phyloP scores from a whole-genome alignment of 2,888 invertebrate genomes.

The Diarsia rubi region DNA sequence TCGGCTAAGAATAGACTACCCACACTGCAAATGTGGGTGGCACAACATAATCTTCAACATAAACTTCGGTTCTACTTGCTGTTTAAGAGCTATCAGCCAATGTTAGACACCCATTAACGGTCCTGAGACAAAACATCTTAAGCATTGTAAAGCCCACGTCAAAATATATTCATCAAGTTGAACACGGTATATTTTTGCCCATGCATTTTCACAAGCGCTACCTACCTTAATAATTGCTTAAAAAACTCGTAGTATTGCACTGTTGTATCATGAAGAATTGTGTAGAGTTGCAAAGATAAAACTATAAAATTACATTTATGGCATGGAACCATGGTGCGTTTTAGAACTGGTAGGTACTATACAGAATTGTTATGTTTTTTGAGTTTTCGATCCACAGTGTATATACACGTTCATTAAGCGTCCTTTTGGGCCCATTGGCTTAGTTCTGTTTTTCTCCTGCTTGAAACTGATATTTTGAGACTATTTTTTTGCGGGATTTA shows the following conservation, averaged over 20 bases:
- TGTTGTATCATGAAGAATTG: too few relatives aligned
- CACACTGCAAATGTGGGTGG: constrained; percentile 21
- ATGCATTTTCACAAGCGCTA: not conserved
- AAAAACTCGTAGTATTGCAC: not conserved
- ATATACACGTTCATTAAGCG: too few relatives aligned
- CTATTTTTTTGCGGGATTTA: too few relatives aligned
- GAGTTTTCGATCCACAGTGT: too few relatives aligned
- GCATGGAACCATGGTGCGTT: too few relatives aligned
- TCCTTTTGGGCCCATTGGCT: too few relatives aligned
- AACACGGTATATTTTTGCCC: not conserved
- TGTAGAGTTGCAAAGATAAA: too few relatives aligned
- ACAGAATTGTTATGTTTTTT: too few relatives aligned
- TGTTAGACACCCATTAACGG: not conserved
- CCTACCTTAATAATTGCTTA: not conserved
- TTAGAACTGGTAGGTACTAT: too few relatives aligned
- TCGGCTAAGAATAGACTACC: constrained; percentile 2
- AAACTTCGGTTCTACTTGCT: not conserved
- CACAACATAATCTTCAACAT: not conserved
- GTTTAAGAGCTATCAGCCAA: not conserved
- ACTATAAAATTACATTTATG: too few relatives aligned
- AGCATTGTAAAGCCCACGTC: not conserved
- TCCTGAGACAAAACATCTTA: not conserved
- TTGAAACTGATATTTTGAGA: too few relatives aligned
- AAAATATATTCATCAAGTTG: not conserved
- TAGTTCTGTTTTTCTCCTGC: too few relatives aligned